These are phyloP conservation scores for Phorcus lineatus DNA, from an alignment of 2,888 invertebrate species.

Conservation along the genomic window DNA sequence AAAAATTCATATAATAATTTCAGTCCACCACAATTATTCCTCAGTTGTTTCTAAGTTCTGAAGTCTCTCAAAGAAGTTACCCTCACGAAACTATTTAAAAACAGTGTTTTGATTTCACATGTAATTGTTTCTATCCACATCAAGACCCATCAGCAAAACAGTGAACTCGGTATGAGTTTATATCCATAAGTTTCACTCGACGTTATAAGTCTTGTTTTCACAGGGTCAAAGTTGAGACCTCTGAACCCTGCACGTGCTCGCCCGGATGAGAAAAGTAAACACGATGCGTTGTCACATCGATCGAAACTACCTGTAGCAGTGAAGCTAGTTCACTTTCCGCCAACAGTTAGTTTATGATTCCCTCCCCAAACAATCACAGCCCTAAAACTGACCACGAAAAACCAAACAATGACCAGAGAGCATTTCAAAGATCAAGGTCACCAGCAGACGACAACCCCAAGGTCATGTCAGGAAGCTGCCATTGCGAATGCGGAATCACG, in stretches of 20 bases:
- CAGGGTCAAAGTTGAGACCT: not conserved
- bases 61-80: no score
- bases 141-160: no score
- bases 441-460: not conserved
- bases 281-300: not conserved
- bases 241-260: not conserved
- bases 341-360: not conserved
- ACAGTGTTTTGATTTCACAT: no score
- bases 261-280: constrained; percentile 1
- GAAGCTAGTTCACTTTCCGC: not conserved
- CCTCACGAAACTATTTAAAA: no score
- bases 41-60: no score
- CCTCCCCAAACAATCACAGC: not conserved
- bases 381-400: not conserved
- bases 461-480: not conserved
- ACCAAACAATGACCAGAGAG: not conserved
- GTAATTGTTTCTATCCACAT: no score
- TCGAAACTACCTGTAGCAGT: not conserved
- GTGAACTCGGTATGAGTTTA: no score
- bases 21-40: no score
- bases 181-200: no score
- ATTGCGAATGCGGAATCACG: not conserved
- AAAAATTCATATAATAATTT: no score
- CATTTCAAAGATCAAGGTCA: not conserved
- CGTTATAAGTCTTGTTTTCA: not conserved